Percentiles rank a stretch among this genome's conserved stretches.
These are phyloP conservation scores for Amblyteles armatorius DNA, from an alignment of 2,888 invertebrate species.

Conservation along the genomic window DNA sequence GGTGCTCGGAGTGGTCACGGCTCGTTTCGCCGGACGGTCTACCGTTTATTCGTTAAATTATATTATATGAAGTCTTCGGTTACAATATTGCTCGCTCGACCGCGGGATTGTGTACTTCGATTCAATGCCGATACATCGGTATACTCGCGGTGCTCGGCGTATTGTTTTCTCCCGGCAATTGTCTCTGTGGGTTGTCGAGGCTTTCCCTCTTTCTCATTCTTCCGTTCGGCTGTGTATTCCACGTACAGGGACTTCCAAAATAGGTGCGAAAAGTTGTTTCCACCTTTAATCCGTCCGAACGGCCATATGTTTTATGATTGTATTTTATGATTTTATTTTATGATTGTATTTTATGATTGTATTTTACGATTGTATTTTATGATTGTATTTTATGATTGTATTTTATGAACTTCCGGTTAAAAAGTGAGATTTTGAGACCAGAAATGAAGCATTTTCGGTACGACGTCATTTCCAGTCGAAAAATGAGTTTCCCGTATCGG, in stretches of 20 bases:
- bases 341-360: too few relatives aligned
- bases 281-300: not conserved
- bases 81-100: slow-evolving; percentile 42
- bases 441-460: too few relatives aligned
- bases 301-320: too few relatives aligned
- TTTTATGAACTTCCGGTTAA: too few relatives aligned
- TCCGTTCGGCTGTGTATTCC: not conserved
- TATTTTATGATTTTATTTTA: too few relatives aligned
- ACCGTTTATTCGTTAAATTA: slow-evolving; percentile 45
- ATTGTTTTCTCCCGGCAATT: slow-evolving; percentile 48
- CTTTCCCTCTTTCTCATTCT: slow-evolving; percentile 45
- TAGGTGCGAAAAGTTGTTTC: not conserved
- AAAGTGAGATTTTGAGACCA: too few relatives aligned
- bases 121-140: slow-evolving; percentile 11
- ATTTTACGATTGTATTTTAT: too few relatives aligned
- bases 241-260: not conserved
- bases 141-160: slow-evolving; percentile 13
- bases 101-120: slow-evolving; percentile 38
- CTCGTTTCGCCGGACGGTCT: slow-evolving; percentile 40
- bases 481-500: too few relatives aligned
- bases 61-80: slow-evolving; percentile 48
- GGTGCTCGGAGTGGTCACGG: slow-evolving; percentile 38
- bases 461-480: too few relatives aligned
- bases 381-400: too few relatives aligned
- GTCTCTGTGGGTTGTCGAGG: slow-evolving; percentile 35